These are phyloP conservation scores for Paratilapia polleni DNA, from an alignment of 2,113 vertebrate species.

Conservation along the genomic window DNA sequence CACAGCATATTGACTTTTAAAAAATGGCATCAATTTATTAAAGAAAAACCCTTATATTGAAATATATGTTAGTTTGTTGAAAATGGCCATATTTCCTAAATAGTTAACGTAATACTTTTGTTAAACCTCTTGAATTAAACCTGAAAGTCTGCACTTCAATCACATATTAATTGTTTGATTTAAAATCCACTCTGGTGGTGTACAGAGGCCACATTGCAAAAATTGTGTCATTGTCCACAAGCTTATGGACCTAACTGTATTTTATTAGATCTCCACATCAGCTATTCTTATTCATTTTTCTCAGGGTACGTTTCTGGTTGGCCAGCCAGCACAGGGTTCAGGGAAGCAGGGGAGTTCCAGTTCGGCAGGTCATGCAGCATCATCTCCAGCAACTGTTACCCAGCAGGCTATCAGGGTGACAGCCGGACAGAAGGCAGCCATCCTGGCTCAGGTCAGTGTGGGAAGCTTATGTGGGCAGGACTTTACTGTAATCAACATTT, in stretches of 20 bases:
- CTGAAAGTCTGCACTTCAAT: neutral
- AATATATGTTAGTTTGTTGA: no score
- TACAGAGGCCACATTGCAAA: neutral
- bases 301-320: constrained; percentile 97
- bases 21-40: no score
- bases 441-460: constrained; percentile 90
- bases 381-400: constrained; percentile 84
- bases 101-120: neutral
- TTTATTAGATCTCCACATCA: neutral
- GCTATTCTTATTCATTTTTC: neutral
- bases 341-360: constrained; percentile 87
- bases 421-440: constrained; percentile 93
- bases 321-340: constrained; percentile 89
- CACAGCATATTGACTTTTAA: no score
- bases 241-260: neutral
- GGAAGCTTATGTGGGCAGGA: neutral
- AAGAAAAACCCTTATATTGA: no score
- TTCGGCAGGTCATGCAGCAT: constrained; percentile 82
- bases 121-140: neutral
- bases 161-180: neutral
- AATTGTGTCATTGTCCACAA: neutral
- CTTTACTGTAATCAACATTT: neutral
- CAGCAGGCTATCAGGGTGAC: constrained; percentile 93
- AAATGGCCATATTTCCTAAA: neutral
- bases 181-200: neutral